These are phyloP conservation scores for Clarias gariepinus DNA, from an alignment of 2,113 vertebrate species.

Conservation along the genomic window DNA sequence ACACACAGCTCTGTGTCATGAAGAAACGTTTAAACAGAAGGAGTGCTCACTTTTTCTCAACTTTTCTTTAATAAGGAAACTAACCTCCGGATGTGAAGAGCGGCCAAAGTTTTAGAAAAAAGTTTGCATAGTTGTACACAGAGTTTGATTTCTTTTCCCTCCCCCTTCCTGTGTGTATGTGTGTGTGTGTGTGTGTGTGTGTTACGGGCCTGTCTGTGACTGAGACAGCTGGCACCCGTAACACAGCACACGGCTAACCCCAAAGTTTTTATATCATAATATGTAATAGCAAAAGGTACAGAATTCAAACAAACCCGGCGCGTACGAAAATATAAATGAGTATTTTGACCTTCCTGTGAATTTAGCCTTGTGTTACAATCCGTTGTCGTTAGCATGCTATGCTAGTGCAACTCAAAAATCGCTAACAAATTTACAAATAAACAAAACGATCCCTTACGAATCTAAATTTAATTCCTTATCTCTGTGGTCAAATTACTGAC, in stretches of 20 bases:
- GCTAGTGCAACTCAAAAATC: neutral
- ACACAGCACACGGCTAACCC: constrained; percentile 7
- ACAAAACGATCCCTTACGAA: neutral
- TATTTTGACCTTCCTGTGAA: too few relatives aligned
- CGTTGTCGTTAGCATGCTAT: neutral
- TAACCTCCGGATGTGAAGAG: neutral
- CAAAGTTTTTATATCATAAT: neutral
- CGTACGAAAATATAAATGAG: neutral
- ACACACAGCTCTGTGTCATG: too few relatives aligned
- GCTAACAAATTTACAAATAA: neutral
- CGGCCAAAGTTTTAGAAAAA: neutral
- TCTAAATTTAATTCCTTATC: rapidly evolving
- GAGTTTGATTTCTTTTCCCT: neutral
- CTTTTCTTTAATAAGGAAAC: neutral
- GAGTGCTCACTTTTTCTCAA: neutral
- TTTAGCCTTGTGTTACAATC: too few relatives aligned
- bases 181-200: neutral
- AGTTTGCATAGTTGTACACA: neutral
- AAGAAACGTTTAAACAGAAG: neutral
- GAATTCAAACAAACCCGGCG: neutral
- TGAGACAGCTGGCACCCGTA: constrained; percentile 23
- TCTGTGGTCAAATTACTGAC: neutral
- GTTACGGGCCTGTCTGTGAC: constrained; percentile 21
- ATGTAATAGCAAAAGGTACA: too few relatives aligned
- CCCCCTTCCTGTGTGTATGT: too few relatives aligned